Conservation (phyloP, 2,797 vertebrate species). For the Bovichtus variegatus region DNA sequence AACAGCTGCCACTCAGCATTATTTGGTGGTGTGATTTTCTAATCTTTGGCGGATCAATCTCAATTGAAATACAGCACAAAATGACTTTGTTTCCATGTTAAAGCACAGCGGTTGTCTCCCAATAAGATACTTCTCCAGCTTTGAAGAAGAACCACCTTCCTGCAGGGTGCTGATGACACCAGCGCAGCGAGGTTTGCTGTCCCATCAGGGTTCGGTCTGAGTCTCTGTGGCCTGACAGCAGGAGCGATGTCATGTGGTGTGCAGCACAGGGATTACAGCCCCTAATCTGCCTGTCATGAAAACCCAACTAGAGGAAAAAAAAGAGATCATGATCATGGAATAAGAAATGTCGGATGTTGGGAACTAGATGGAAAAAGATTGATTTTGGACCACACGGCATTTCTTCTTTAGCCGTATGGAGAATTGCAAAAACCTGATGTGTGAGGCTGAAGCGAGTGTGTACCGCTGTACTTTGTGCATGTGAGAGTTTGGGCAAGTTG, state of each 20-base stretch:
- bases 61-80: background rate
- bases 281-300: conserved; percentile 75
- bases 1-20: background rate
- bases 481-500: background rate
- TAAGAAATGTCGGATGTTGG: conserved; percentile 19
- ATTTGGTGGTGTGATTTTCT: background rate
- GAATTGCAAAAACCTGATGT: background rate
- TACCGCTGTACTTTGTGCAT: background rate
- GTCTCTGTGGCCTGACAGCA: conserved; percentile 46
- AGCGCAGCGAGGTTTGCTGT: background rate
- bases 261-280: conserved; percentile 70
- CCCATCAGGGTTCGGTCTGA: conserved; percentile 25
- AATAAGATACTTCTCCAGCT: background rate
- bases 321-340: conserved; percentile 32
- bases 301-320: conserved; percentile 48
- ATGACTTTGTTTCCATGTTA: background rate
- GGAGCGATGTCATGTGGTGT: conserved; percentile 57
- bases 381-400: background rate
- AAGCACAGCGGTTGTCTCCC: background rate
- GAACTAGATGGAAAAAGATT: conserved; percentile 34
- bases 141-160: conserved; percentile 26
- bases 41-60: background rate
- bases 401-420: conserved; percentile 9
- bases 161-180: conserved; percentile 9
- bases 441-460: conserved; percentile 18